A percentile compares a stretch with the other conserved stretches of the same genome.
Evolutionary conservation across 2,797 vertebrate species (phyloP).

Genomic region (Gadopsis bispinosus): DNA sequence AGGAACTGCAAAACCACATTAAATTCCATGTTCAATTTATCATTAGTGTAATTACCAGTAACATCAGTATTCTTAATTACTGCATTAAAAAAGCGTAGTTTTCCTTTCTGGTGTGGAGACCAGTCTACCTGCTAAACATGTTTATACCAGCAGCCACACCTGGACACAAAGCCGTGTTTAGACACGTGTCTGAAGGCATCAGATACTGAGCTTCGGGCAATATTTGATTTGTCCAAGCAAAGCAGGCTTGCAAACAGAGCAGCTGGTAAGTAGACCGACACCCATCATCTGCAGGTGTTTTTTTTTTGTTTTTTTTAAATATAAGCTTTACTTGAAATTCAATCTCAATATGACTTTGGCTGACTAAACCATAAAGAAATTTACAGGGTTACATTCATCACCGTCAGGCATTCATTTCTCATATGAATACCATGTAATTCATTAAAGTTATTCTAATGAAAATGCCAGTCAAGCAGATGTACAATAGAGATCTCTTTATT

Average conservation of each 20-base stretch:
- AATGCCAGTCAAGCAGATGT: conserved; percentile 8
- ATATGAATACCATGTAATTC: neutral
- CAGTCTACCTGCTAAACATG: neutral
- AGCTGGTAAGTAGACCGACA: neutral
- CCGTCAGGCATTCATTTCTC: neutral
- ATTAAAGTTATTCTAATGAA: neutral
- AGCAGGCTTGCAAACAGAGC: neutral
- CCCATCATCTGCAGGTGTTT: neutral
- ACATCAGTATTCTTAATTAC: neutral
- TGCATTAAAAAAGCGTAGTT: neutral
- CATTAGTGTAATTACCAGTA: neutral
- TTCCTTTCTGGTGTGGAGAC: too few species aligned
- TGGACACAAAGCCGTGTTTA: neutral
- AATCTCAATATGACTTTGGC: neutral
- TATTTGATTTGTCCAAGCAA: neutral
- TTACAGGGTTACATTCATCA: neutral
- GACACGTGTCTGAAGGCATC: neutral
- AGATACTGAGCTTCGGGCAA: neutral
- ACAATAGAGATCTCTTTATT: conserved; percentile 89
- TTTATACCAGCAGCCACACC: neutral
- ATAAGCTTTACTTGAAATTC: neutral
- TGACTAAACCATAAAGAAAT: neutral
- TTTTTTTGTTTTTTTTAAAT: neutral
- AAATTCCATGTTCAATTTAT: too few species aligned
- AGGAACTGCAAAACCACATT: too few species aligned